These are phyloP conservation scores for Cololabis saira DNA, from an alignment of 2,113 vertebrate species.

Conservation along the genomic window DNA sequence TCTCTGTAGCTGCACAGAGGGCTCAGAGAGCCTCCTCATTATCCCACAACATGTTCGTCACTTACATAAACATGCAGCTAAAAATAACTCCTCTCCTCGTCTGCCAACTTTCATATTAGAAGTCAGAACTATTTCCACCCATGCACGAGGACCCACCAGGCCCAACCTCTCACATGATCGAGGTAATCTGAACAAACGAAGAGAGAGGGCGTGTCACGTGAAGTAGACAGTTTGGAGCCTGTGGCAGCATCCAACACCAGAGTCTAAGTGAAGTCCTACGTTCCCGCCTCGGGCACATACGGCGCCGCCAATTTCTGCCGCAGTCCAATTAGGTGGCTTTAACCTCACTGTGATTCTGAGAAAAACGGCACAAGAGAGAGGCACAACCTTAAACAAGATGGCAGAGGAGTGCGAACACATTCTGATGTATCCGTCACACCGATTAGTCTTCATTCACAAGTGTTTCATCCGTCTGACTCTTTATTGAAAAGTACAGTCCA, in stretches of 20 bases:
- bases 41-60: slow-evolving; percentile 77
- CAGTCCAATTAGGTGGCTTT: slow-evolving; percentile 66
- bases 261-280: slow-evolving; percentile 25
- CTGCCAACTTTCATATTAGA: slow-evolving; percentile 56
- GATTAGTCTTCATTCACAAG: slow-evolving; percentile 62
- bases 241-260: slow-evolving; percentile 5
- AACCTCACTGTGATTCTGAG: slow-evolving; percentile 64
- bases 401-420: slow-evolving; percentile 46
- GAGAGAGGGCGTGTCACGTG: slow-evolving; percentile 7
- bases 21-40: slow-evolving; percentile 75
- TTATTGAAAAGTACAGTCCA: slow-evolving; percentile 42
- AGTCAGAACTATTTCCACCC: slow-evolving; percentile 56
- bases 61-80: slow-evolving; percentile 78
- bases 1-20: slow-evolving; percentile 70
- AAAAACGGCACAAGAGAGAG: slow-evolving; percentile 67
- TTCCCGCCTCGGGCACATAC: slow-evolving; percentile 41
- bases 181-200: slow-evolving; percentile 42
- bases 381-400: slow-evolving; percentile 62
- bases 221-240: slow-evolving; percentile 23
- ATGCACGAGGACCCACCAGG: slow-evolving; percentile 40
- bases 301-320: slow-evolving; percentile 55
- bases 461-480: slow-evolving; percentile 65
- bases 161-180: slow-evolving; percentile 54
- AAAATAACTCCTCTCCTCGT: slow-evolving; percentile 74
- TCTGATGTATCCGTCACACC: slow-evolving; percentile 59